Conservation (phyloP, 2,113 vertebrate species). For the Coptodon rendalli region DNA sequence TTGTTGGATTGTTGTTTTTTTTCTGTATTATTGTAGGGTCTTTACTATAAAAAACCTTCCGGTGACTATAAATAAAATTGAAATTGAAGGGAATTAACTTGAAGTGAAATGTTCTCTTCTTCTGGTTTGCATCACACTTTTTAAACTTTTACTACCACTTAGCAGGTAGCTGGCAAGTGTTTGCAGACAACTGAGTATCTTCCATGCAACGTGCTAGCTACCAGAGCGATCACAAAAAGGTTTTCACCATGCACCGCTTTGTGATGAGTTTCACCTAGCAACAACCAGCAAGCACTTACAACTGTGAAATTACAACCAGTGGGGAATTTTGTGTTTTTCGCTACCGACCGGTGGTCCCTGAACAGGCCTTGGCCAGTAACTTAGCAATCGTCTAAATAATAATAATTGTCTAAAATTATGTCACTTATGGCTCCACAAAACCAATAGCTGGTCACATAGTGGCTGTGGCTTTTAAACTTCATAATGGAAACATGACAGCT, state of each 20-base stretch:
- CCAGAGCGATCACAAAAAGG: neutral
- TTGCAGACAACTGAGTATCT: neutral
- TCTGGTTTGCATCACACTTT: neutral
- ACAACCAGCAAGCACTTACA: neutral
- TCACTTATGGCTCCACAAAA: neutral
- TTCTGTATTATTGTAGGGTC: neutral
- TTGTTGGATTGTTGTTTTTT: neutral
- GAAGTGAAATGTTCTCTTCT: neutral
- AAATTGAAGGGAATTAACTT: neutral
- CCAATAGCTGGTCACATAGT: neutral
- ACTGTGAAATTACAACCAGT: neutral
- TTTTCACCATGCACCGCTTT: neutral
- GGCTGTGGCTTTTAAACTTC: neutral
- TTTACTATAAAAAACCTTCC: neutral
- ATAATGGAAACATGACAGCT: neutral
- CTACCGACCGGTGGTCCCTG: accelerated
- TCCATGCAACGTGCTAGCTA: neutral
- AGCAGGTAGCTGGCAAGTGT: neutral
- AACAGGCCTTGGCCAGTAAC: neutral
- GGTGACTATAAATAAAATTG: neutral
- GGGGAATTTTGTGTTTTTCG: neutral
- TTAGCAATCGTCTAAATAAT: neutral
- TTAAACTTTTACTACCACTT: neutral
- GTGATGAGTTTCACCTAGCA: neutral
- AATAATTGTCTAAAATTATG: neutral